phyloP scores from a whole-genome alignment of 2,888 invertebrate species.

The Brachyptera putata region DNA sequence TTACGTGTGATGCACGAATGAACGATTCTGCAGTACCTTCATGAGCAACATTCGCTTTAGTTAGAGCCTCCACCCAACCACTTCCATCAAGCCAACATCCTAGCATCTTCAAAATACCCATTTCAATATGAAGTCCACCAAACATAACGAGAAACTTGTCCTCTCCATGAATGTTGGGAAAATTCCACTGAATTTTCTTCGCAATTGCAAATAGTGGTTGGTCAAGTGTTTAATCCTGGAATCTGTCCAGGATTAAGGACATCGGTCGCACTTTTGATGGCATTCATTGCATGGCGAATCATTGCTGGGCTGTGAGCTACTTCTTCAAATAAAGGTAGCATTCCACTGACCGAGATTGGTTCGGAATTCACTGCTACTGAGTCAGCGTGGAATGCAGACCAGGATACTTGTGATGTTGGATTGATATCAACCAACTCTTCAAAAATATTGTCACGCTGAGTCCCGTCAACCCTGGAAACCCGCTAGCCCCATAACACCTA shows the following conservation, averaged over 20 bases:
- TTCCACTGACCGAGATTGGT: not conserved
- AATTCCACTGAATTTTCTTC: constrained; percentile 4
- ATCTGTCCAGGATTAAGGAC: not conserved
- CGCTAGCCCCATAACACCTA: too few relatives aligned
- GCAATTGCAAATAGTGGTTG: constrained; percentile 8
- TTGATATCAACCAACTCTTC: too few relatives aligned
- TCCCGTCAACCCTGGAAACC: too few relatives aligned
- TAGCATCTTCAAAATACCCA: not conserved
- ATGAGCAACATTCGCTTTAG: not conserved
- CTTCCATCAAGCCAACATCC: not conserved
- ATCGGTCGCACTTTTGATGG: not conserved
- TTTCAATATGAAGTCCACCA: not conserved
- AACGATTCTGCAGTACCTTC: not conserved
- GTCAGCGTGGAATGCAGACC: not conserved
- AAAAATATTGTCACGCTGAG: too few relatives aligned
- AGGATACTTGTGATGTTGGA: not conserved
- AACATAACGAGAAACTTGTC: constrained; percentile 12
- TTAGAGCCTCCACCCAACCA: not conserved
- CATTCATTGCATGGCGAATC: constrained; percentile 1
- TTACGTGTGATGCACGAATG: not conserved
- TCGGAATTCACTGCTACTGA: not conserved
- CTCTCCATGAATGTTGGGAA: constrained; percentile 11
- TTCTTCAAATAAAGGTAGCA: not conserved
- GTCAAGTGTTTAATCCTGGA: not conserved
- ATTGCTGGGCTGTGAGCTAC: not conserved